Percentiles rank a stretch among this genome's conserved stretches.
Evolutionary conservation across 2,888 invertebrate genomes (phyloP).

Genomic region (Heliconius aoede): DNA sequence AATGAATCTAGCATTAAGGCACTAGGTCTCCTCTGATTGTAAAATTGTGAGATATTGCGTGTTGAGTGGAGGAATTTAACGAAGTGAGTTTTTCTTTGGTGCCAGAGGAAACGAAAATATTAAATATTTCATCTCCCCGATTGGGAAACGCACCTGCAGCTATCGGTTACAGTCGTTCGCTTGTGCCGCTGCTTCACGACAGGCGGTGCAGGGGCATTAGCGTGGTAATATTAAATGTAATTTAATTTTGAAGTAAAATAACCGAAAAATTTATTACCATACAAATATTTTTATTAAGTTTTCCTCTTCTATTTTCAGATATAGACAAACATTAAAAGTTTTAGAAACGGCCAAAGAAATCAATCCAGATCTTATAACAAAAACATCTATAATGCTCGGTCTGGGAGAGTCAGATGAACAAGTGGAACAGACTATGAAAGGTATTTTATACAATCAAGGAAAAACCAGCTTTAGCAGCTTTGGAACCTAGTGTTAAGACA

Average conservation of each 20-base stretch:
- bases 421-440: constrained; percentile 92
- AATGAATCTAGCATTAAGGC: neutral
- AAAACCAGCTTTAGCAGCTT: no score
- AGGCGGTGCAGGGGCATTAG: no score
- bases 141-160: neutral
- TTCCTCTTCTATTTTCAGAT: constrained; percentile 55
- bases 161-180: no score
- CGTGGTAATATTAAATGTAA: no score
- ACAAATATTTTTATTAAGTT: neutral
- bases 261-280: no score
- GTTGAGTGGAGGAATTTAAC: neutral
- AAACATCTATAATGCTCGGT: constrained; percentile 99
- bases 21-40: neutral
- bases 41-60: neutral
- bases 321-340: constrained; percentile 92
- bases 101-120: neutral
- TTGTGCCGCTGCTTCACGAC: no score
- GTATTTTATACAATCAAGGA: constrained; percentile 65
- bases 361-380: constrained; percentile 94
- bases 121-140: neutral
- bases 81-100: neutral
- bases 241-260: no score
- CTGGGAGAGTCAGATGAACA: constrained; percentile 95
- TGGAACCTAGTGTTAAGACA: no score
- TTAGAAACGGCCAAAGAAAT: constrained; percentile 91